These are phyloP conservation scores for Eupristina koningsbergeri DNA, from an alignment of 1,140 invertebrate genomes.

Conservation along the genomic window DNA sequence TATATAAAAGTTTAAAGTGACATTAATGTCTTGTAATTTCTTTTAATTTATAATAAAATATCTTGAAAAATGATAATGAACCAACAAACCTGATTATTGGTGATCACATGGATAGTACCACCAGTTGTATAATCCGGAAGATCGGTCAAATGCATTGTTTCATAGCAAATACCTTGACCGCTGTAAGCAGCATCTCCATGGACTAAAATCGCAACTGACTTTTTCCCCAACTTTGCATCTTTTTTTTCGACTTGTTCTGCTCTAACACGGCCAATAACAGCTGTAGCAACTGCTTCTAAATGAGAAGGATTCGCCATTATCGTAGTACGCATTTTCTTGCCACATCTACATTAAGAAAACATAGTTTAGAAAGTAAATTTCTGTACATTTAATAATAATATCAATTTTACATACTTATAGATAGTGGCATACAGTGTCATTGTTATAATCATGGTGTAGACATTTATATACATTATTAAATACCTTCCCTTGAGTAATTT, in stretches of 20 bases:
- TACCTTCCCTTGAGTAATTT: too few relatives aligned
- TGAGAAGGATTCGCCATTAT: conserved; percentile 94
- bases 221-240: conserved; percentile 76
- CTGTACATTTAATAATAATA: too few relatives aligned
- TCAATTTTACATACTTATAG: too few relatives aligned
- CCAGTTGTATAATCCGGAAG: conserved; percentile 89
- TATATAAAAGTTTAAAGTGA: too few relatives aligned
- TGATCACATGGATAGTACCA: conserved; percentile 91
- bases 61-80: background rate
- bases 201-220: conserved; percentile 82
- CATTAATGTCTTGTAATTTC: too few relatives aligned
- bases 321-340: conserved; percentile 86
- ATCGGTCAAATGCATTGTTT: conserved; percentile 90
- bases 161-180: conserved; percentile 91
- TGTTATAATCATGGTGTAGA: too few relatives aligned
- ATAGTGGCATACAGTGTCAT: too few relatives aligned
- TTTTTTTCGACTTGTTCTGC: conserved; percentile 90
- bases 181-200: conserved; percentile 93
- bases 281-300: conserved; percentile 89
- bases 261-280: conserved; percentile 85
- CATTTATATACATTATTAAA: too few relatives aligned
- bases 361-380: too few relatives aligned
- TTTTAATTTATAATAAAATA: too few relatives aligned
- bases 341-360: conserved; percentile 69
- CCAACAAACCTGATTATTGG: conserved; percentile 85